phyloP scores from a whole-genome alignment of 2,888 invertebrate genomes.

The Drosophila lacicola region DNA sequence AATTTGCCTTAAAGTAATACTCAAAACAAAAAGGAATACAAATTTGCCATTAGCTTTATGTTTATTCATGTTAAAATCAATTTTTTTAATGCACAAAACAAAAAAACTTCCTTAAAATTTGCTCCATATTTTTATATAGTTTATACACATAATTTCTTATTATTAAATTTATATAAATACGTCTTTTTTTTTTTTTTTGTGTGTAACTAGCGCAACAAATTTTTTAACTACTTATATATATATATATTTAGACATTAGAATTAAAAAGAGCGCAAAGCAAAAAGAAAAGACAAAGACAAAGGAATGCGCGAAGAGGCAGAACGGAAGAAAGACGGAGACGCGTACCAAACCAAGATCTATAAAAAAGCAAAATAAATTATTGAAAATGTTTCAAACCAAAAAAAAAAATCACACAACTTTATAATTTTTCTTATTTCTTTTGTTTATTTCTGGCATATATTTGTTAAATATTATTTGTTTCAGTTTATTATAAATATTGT shows the following conservation, averaged over 20 bases:
- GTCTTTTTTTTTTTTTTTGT: slow-evolving; percentile 27
- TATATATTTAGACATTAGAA: slow-evolving; percentile 32
- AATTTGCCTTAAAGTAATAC: slow-evolving; percentile 40
- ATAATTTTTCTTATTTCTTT: slow-evolving; percentile 38
- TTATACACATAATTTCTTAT: slow-evolving; percentile 12
- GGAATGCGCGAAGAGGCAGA: slow-evolving; percentile 10
- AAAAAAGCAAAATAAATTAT: slow-evolving; percentile 63
- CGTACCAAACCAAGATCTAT: slow-evolving; percentile 24
- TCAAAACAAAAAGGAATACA: slow-evolving; percentile 30
- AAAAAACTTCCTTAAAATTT: slow-evolving; percentile 14
- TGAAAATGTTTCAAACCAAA: slow-evolving; percentile 73
- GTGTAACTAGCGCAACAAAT: slow-evolving; percentile 57
- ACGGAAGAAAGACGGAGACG: slow-evolving; percentile 10
- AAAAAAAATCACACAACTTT: slow-evolving; percentile 21
- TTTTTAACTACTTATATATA: slow-evolving; percentile 39
- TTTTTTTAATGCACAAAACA: neutral
- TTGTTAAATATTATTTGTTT: slow-evolving; percentile 19
- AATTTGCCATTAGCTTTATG: slow-evolving; percentile 54
- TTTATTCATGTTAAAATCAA: slow-evolving; percentile 30
- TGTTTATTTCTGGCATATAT: slow-evolving; percentile 21
- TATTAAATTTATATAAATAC: neutral
- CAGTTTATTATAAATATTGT: neutral
- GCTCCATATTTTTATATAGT: slow-evolving; percentile 13
- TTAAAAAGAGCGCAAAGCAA: slow-evolving; percentile 15
- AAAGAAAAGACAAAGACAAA: slow-evolving; percentile 19